These are phyloP conservation scores for Clitarchus hookeri DNA, from an alignment of 2,888 invertebrate genomes.

Conservation along the genomic window DNA sequence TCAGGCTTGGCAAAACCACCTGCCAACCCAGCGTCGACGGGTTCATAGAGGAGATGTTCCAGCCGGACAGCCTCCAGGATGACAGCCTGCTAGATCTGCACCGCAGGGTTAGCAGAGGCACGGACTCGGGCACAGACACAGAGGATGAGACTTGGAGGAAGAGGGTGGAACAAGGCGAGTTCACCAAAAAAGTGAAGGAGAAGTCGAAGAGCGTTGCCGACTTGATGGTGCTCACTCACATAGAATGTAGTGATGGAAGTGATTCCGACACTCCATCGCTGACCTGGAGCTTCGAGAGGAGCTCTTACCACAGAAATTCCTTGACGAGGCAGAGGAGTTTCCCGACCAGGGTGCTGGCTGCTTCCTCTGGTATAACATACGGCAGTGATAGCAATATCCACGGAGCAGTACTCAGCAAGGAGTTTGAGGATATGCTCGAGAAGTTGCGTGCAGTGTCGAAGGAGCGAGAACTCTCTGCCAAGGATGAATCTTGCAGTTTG, in stretches of 20 bases:
- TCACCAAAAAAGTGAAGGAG: constrained; percentile 65
- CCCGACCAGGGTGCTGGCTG: background rate
- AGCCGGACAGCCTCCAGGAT: constrained; percentile 42
- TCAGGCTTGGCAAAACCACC: constrained; percentile 52
- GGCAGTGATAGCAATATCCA: constrained; percentile 64
- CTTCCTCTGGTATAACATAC: constrained; percentile 45
- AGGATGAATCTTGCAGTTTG: background rate
- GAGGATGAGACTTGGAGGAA: constrained; percentile 67
- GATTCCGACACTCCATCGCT: constrained; percentile 59
- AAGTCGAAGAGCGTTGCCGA: constrained; percentile 71
- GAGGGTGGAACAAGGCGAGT: constrained; percentile 62
- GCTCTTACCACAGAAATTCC: constrained; percentile 30
- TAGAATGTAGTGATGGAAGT: constrained; percentile 63
- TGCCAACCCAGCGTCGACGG: constrained; percentile 30
- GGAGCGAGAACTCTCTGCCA: constrained; percentile 6
- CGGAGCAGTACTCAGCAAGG: constrained; percentile 57
- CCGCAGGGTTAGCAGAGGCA: constrained; percentile 46
- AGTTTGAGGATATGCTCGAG: constrained; percentile 60
- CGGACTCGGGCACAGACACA: constrained; percentile 60
- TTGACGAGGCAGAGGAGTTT: constrained; percentile 27
- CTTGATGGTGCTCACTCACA: constrained; percentile 69
- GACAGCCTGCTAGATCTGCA: constrained; percentile 46
- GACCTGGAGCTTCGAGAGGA: constrained; percentile 39
- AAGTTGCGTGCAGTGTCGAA: constrained; percentile 50
- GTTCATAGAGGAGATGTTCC: constrained; percentile 28